Evolutionary conservation across 2,113 vertebrate species (phyloP).

Genomic region (Rhinichthys klamathensis): DNA sequence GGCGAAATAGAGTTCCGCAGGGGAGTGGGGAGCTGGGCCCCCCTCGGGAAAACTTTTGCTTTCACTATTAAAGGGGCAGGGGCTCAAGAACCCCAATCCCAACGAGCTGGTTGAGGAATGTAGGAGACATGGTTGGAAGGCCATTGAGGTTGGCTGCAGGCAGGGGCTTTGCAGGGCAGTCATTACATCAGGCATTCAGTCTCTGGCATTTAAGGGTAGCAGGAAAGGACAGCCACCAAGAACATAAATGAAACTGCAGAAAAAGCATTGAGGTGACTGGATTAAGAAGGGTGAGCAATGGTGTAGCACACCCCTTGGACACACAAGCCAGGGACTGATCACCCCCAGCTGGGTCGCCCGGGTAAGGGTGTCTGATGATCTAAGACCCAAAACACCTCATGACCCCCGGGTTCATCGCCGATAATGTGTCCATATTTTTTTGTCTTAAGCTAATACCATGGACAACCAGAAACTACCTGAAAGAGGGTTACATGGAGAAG

Average conservation of each 20-base stretch:
- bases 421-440: slow-evolving; percentile 24
- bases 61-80: too few species aligned
- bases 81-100: too few species aligned
- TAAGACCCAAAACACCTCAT: too few species aligned
- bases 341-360: too few species aligned
- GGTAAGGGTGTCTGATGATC: too few species aligned
- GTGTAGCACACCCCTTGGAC: not conserved
- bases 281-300: not conserved
- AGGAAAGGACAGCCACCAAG: not conserved
- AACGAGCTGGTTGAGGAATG: too few species aligned
- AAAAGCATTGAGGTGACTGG: not conserved
- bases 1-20: too few species aligned
- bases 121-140: too few species aligned
- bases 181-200: not conserved
- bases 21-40: too few species aligned
- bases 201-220: not conserved
- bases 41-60: too few species aligned
- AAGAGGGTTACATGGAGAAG: slow-evolving; percentile 96
- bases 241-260: not conserved
- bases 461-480: slow-evolving; percentile 83
- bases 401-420: too few species aligned
- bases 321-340: too few species aligned
- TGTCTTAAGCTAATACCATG: slow-evolving; percentile 81
- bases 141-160: not conserved
- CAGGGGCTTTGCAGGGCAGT: not conserved